Conservation (phyloP, 2,888 invertebrate species). For the Aporophyla lueneburgensis region DNA sequence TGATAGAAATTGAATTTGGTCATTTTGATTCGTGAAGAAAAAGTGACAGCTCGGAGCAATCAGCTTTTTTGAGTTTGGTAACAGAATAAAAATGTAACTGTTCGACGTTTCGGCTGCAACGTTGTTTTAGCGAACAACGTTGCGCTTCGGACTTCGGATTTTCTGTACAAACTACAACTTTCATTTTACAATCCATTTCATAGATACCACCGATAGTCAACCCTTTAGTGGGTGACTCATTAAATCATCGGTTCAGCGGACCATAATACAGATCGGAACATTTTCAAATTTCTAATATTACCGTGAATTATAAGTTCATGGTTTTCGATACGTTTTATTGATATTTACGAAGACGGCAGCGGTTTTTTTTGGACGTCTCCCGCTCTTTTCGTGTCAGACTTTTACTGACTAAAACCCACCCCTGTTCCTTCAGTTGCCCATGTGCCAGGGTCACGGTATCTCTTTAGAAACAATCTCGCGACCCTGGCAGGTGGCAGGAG, state of each 20-base stretch:
- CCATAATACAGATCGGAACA: background rate
- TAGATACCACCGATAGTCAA: no score
- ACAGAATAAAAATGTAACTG: background rate
- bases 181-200: background rate
- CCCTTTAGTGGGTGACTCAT: background rate
- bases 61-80: background rate
- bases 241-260: background rate
- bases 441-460: no score
- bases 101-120: background rate
- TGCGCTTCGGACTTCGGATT: background rate
- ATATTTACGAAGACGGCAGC: background rate
- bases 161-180: background rate
- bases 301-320: background rate
- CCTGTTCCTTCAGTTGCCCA: no score
- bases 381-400: no score
- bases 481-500: no score
- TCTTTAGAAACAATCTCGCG: no score
- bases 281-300: background rate
- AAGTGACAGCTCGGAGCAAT: slow-evolving; percentile 3
- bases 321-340: background rate
- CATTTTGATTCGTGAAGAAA: slow-evolving; percentile 11
- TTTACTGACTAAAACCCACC: no score
- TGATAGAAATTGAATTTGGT: slow-evolving; percentile 49
- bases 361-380: no score
- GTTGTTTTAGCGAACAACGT: no score